Evolutionary conservation across 92 coral and sea anemone genomes (phyloP).

Genomic region (Zoanthus solanderi): DNA sequence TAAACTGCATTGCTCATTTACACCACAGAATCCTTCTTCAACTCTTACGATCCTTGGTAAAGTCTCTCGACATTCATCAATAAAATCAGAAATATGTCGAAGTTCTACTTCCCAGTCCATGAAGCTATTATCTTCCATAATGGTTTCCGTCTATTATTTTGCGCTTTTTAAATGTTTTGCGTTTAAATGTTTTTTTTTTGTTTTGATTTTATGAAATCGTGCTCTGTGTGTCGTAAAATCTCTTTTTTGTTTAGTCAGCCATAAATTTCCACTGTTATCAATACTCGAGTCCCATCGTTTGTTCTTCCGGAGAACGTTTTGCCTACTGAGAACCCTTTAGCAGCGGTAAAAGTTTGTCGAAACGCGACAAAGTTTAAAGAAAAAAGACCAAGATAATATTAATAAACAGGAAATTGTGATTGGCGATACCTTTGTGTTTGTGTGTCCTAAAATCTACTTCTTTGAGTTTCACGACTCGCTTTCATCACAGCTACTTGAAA

Average conservation of each 20-base stretch:
- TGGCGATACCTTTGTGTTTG: too few species aligned
- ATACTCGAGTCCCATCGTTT: background rate
- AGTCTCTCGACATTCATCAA: constrained; percentile 33
- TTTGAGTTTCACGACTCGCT: background rate
- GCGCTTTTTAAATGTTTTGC: background rate
- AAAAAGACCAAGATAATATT: background rate
- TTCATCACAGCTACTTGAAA: background rate
- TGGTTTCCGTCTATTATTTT: background rate
- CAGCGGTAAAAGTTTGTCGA: background rate
- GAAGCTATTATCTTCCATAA: background rate
- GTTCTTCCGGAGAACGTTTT: background rate
- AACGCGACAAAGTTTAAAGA: background rate
- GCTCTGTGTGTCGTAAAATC: background rate
- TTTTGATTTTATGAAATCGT: background rate
- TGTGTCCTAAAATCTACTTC: background rate
- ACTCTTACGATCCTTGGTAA: constrained; percentile 30
- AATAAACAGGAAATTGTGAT: background rate
- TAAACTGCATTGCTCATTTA: constrained; percentile 25
- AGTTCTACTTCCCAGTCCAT: constrained; percentile 40
- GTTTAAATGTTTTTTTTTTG: background rate
- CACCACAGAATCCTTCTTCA: constrained; percentile 48
- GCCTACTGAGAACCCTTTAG: background rate
- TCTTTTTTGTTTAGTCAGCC: background rate
- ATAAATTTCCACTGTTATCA: background rate
- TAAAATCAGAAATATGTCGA: constrained; percentile 6